A percentile compares a stretch with the other conserved stretches of the same genome.
Evolutionary conservation across 2,888 invertebrate genomes (phyloP).

Genomic region (Torymus aiolomorphi): DNA sequence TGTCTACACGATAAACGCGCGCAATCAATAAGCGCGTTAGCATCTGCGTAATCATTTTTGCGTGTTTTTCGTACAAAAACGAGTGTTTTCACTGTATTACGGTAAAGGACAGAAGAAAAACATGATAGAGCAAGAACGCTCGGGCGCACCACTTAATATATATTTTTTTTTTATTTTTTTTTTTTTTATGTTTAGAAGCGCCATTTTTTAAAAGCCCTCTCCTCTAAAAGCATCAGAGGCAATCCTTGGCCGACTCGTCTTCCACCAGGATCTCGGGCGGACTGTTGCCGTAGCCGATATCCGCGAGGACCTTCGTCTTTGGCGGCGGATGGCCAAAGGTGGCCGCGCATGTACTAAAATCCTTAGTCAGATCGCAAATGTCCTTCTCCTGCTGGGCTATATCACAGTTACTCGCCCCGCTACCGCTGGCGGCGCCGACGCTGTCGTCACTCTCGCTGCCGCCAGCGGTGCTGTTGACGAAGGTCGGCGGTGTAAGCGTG

Average conservation of each 20-base stretch:
- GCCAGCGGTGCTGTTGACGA: constrained; percentile 70
- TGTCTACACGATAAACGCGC: constrained; percentile 27
- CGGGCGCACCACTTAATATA: neutral
- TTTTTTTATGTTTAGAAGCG: constrained; percentile 28
- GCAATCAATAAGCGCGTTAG: constrained; percentile 23
- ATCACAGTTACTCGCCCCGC: constrained; percentile 58
- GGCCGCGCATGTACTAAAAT: constrained; percentile 71
- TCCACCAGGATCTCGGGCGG: constrained; percentile 57
- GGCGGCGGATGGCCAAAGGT: constrained; percentile 68
- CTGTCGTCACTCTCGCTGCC: constrained; percentile 62
- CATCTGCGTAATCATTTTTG: constrained; percentile 14
- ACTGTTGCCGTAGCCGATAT: constrained; percentile 31
- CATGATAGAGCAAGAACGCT: constrained; percentile 5
- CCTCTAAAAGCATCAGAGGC: constrained; percentile 66
- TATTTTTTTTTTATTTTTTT: no score
- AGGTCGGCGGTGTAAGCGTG: neutral
- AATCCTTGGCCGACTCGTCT: constrained; percentile 71
- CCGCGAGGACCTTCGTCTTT: constrained; percentile 60
- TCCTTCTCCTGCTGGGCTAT: constrained; percentile 65
- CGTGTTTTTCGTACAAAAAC: constrained; percentile 13
- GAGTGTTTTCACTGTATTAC: neutral
- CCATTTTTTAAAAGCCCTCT: constrained; percentile 12
- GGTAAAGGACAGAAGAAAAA: constrained; percentile 29
- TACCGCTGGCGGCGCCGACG: constrained; percentile 41
- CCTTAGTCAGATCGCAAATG: constrained; percentile 71